These are phyloP conservation scores for Acronicta leporina DNA, from an alignment of 2,888 invertebrate species.

Conservation along the genomic window DNA sequence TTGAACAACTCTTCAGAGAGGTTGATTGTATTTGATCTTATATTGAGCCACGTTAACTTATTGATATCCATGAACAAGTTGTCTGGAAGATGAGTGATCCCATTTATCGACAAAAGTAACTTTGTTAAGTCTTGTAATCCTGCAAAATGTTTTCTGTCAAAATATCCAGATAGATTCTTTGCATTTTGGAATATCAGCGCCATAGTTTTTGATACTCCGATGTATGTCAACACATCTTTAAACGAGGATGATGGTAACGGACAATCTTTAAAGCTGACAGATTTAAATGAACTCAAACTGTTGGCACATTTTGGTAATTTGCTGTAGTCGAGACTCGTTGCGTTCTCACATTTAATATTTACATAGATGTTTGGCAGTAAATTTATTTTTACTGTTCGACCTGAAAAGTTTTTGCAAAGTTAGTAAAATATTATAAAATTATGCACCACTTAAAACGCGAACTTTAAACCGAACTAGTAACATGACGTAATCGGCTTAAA, in stretches of 20 bases:
- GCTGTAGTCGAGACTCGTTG: constrained; percentile 77
- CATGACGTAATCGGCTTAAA: constrained; percentile 40
- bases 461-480: constrained; percentile 8
- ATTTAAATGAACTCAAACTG: constrained; percentile 76
- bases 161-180: constrained; percentile 86
- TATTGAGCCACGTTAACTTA: constrained; percentile 90
- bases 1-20: constrained; percentile 89
- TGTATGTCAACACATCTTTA: constrained; percentile 79
- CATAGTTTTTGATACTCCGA: constrained; percentile 86
- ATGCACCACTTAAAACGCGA: constrained; percentile 12
- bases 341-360: constrained; percentile 82
- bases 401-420: constrained; percentile 71
- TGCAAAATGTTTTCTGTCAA: constrained; percentile 89
- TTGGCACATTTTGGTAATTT: constrained; percentile 85
- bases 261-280: constrained; percentile 87
- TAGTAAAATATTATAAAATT: constrained; percentile 25
- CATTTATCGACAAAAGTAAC: constrained; percentile 90
- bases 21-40: constrained; percentile 90
- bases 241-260: constrained; percentile 87
- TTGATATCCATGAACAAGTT: constrained; percentile 90
- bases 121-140: constrained; percentile 88
- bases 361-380: constrained; percentile 81
- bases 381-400: constrained; percentile 79
- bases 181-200: constrained; percentile 88
- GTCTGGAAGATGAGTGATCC: constrained; percentile 89